These are phyloP conservation scores for Sciurus carolinensis DNA, from an alignment of 2,797 vertebrate species.

Conservation along the genomic window DNA sequence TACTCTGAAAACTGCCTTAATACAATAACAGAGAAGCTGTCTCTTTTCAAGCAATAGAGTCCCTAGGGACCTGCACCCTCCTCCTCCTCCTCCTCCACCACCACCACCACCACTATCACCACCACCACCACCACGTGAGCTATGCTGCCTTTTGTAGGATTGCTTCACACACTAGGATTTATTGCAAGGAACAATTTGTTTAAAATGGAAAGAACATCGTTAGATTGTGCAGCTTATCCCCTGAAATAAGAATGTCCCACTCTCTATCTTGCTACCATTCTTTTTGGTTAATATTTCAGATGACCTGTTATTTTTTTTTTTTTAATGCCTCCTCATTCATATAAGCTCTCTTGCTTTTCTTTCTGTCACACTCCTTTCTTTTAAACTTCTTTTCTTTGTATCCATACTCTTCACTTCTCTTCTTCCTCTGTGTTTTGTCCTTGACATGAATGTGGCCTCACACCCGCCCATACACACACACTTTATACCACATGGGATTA, in stretches of 20 bases:
- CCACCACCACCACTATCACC: no score
- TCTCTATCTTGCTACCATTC: not conserved
- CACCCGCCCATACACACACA: not conserved
- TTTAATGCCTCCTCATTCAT: not conserved
- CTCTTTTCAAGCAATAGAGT: constrained; percentile 46
- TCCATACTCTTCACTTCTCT: not conserved
- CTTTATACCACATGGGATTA: not conserved
- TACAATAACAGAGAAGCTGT: constrained; percentile 32
- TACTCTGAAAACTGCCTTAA: constrained; percentile 79
- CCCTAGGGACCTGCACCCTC: not conserved
- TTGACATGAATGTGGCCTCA: not conserved
- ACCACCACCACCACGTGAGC: not conserved
- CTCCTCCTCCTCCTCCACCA: no score
- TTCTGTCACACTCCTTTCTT: not conserved
- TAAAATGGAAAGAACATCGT: not conserved
- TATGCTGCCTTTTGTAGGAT: not conserved
- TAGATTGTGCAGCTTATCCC: not conserved
- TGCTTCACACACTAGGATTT: not conserved
- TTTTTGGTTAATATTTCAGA: constrained; percentile 17
- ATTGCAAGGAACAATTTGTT: not conserved
- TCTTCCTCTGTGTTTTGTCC: not conserved
- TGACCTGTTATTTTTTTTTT: not conserved
- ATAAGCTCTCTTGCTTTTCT: not conserved
- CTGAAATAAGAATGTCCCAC: constrained; percentile 16
- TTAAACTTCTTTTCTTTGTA: not conserved